Evolutionary conservation across 2,797 vertebrate species (phyloP), one percentile per base, ranked within the genome.

Genomic region (Telmatherina bonti): DNA sequence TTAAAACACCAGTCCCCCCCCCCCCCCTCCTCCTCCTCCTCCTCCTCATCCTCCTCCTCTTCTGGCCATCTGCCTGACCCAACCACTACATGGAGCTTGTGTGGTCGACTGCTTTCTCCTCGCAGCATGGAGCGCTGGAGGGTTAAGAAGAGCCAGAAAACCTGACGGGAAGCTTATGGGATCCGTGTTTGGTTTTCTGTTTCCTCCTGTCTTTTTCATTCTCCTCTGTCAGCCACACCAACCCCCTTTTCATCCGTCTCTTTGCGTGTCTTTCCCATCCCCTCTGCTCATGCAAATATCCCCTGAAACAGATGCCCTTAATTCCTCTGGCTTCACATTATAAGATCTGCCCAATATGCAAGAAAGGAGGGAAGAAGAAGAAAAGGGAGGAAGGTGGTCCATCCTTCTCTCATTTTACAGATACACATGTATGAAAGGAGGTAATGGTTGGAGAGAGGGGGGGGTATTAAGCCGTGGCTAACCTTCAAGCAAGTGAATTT

Each of bases 261-360:
- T 41, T 15, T 61, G 43, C 18, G 2, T 63, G 35, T 62, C 69
- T 63, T 64, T 79, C 53, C 75, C 70, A 70, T 72, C 67, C 35
- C 49, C 66, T 60, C 57, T 62, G 62, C 71, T 82, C 35, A 12
- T 82, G 71, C 67, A 85, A 77, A 85, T 62, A 77, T 74, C 49
- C 66, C 72, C 47, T 20, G 59, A 89, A 91, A 84, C 85, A 88
- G 80, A 91, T 88, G 86, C 76, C 76, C 55, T 78, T 88, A 83
- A 89, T 89, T 84, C 77, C 76, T 64, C 66, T 72, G 68, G 67
- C 87, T 81, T 49, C 75, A 84, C 64, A 83, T 76, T 78, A 70
- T 66, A 87, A 79, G 79, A 88, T 70, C 72, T 75, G 70, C 64
- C 67, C 72, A 74, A 75, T 75, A 72, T 77, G 68, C 33, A 60